These are phyloP conservation scores for Leucoma salicis DNA, from an alignment of 2,888 invertebrate genomes.

Conservation along the genomic window DNA sequence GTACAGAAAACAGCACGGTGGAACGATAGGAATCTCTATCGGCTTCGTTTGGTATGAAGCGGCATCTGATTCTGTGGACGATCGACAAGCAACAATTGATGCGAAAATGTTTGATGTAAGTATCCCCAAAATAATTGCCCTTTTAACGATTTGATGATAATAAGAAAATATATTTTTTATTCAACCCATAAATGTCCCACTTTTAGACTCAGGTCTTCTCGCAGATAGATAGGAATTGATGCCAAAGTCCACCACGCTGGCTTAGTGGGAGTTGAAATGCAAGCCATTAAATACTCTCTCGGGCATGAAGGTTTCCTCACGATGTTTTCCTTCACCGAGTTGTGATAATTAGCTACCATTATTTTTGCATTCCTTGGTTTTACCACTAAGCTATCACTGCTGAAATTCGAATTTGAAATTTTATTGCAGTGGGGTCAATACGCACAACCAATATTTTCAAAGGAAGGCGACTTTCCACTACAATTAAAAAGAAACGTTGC, in stretches of 20 bases:
- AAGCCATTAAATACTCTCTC: not conserved
- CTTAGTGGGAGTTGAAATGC: not conserved
- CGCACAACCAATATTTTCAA: slow-evolving; percentile 74
- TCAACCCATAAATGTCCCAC: too few species aligned
- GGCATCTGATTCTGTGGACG: slow-evolving; percentile 62
- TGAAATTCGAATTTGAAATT: not conserved
- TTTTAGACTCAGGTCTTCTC: too few species aligned
- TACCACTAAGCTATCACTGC: too few species aligned
- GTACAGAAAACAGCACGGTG: slow-evolving; percentile 45
- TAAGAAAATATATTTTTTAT: too few species aligned
- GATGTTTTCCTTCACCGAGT: too few species aligned
- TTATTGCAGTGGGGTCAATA: slow-evolving; percentile 65
- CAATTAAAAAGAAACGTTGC: slow-evolving; percentile 80
- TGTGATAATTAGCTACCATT: too few species aligned
- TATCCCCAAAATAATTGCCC: too few species aligned
- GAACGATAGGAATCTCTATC: slow-evolving; percentile 56
- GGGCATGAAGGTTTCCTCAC: not conserved
- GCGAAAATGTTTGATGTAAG: slow-evolving; percentile 79
- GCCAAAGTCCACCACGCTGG: not conserved
- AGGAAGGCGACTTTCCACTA: slow-evolving; percentile 83
- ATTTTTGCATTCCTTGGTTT: too few species aligned
- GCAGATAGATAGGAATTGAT: too few species aligned
- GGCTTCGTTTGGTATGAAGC: slow-evolving; percentile 76
- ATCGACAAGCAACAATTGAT: slow-evolving; percentile 75
- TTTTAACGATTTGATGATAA: too few species aligned